Conservation (phyloP, 2,888 invertebrate species). For the Glyphotaelius pellucidus region DNA sequence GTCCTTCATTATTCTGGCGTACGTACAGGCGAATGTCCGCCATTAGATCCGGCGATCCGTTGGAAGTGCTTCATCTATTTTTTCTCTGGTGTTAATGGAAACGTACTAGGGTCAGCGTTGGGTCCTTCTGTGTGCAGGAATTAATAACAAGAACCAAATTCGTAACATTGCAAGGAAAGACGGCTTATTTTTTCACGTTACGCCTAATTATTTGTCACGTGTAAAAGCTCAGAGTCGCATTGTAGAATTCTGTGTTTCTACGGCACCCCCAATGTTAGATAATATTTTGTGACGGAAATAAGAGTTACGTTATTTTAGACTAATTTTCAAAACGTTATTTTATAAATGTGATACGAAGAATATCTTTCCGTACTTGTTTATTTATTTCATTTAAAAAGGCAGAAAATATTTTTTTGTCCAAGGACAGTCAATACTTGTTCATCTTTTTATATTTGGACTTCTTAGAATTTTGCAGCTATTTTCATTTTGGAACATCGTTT, state of each 20-base stretch:
- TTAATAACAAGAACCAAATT: constrained; percentile 14
- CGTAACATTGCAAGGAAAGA: not conserved
- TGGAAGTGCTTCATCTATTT: constrained; percentile 34
- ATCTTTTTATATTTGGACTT: too few relatives aligned
- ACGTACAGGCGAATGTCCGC: constrained; percentile 21
- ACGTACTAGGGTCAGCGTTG: constrained; percentile 5
- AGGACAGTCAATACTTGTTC: too few relatives aligned
- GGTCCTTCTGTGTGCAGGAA: constrained; percentile 1
- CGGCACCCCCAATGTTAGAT: not conserved
- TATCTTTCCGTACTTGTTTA: not conserved
- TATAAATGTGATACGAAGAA: not conserved
- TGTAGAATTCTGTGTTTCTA: not conserved
- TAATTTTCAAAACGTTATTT: not conserved
- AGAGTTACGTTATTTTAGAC: not conserved
- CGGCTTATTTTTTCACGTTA: not conserved
- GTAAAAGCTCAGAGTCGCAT: not conserved
- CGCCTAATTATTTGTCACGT: not conserved
- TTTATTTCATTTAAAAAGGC: too few relatives aligned
- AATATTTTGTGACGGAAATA: not conserved
- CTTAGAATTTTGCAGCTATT: too few relatives aligned
- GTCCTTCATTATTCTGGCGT: not conserved
- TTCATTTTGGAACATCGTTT: too few relatives aligned
- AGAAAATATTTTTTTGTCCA: too few relatives aligned
- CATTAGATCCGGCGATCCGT: constrained; percentile 27
- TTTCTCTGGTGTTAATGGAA: constrained; percentile 46